Conservation (phyloP, 2,888 invertebrate genomes). For the Orchesellides sinensis region DNA sequence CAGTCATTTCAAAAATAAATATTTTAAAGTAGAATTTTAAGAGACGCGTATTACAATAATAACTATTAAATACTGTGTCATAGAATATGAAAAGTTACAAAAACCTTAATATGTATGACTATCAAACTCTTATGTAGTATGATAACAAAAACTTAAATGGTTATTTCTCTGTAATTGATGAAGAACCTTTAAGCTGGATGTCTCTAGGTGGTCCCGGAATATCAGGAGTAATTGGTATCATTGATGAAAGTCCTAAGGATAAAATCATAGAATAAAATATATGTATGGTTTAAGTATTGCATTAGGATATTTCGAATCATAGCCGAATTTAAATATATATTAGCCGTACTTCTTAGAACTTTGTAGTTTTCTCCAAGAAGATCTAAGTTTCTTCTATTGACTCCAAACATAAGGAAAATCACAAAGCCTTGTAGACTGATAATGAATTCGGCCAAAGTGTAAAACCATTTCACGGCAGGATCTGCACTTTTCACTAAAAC, state of each 20-base stretch:
- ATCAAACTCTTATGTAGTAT: neutral
- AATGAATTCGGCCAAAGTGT: slow-evolving; percentile 63
- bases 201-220: slow-evolving; percentile 51
- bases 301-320: neutral
- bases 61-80: too few species aligned
- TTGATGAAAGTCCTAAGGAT: slow-evolving; percentile 49
- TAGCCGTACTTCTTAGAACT: slow-evolving; percentile 62
- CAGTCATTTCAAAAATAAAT: too few species aligned
- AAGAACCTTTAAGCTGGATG: slow-evolving; percentile 45
- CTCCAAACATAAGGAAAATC: slow-evolving; percentile 68
- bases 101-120: neutral
- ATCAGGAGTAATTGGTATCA: slow-evolving; percentile 52
- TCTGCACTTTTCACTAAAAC: slow-evolving; percentile 59
- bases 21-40: too few species aligned
- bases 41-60: too few species aligned
- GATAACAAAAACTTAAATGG: neutral
- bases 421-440: slow-evolving; percentile 68
- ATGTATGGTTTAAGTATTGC: neutral
- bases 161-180: slow-evolving; percentile 35
- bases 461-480: slow-evolving; percentile 63
- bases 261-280: neutral
- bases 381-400: slow-evolving; percentile 65
- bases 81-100: too few species aligned
- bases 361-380: slow-evolving; percentile 64
- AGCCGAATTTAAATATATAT: neutral